phyloP scores from a whole-genome alignment of 2,113 vertebrate species.

The Lophotis ruficrista region DNA sequence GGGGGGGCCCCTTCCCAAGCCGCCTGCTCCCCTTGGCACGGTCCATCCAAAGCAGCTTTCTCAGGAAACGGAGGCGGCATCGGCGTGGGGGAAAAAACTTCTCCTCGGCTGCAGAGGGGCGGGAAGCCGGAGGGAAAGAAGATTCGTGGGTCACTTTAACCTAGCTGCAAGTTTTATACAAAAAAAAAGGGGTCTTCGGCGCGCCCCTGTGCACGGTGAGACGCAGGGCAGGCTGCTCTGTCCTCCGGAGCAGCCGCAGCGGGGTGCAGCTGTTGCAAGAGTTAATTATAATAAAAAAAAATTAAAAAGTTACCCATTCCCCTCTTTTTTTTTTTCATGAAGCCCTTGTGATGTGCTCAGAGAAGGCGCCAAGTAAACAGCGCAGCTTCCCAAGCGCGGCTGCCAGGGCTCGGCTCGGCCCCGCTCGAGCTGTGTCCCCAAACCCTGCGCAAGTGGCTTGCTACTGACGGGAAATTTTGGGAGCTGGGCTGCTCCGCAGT shows the following conservation, averaged over 20 bases:
- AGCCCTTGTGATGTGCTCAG: not conserved
- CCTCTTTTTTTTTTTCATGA: not conserved
- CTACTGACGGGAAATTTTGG: not conserved
- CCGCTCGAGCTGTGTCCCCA: fast-evolving
- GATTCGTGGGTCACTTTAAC: fast-evolving
- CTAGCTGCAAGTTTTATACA: not conserved
- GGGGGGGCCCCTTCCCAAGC: not conserved
- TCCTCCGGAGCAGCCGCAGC: fast-evolving
- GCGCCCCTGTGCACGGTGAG: fast-evolving
- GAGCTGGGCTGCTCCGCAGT: fast-evolving
- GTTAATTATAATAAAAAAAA: not conserved
- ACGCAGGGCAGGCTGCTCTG: not conserved
- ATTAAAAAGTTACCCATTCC: not conserved
- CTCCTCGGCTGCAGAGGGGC: not conserved
- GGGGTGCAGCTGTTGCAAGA: not conserved
- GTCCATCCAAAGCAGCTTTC: not conserved
- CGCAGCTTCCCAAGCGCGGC: not conserved
- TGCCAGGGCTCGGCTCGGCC: not conserved
- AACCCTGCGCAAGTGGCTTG: not conserved
- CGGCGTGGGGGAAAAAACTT: not conserved
- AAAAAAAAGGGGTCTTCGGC: not conserved
- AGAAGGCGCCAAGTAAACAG: not conserved
- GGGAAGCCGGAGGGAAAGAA: not conserved
- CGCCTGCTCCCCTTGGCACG: fast-evolving
- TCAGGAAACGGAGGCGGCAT: fast-evolving